phyloP scores from a whole-genome alignment of 2,888 invertebrate genomes.

The Drosophila ustulata region DNA sequence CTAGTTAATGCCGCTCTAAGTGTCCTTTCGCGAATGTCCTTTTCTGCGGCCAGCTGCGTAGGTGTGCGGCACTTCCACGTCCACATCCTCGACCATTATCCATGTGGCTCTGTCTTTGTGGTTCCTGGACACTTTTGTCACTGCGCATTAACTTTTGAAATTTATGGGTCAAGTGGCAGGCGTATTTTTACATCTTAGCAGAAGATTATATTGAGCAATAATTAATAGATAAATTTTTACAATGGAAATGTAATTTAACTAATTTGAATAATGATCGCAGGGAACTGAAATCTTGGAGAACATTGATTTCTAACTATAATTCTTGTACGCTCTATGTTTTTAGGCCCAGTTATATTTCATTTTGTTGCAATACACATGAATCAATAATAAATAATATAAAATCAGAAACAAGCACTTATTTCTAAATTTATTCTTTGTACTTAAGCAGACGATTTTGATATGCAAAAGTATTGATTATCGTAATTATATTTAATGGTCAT shows the following conservation, averaged over 20 bases:
- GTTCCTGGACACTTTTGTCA: constrained; percentile 49
- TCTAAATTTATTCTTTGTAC: no score
- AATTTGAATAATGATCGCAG: neutral
- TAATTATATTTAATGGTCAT: no score
- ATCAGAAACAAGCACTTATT: no score
- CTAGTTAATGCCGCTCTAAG: constrained; percentile 75
- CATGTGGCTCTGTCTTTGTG: constrained; percentile 30
- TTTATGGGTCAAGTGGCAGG: constrained; percentile 68
- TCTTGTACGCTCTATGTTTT: no score
- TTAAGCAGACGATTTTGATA: no score
- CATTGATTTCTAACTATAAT: no score
- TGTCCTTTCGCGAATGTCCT: constrained; percentile 58
- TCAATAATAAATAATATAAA: no score
- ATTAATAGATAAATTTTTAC: constrained; percentile 30
- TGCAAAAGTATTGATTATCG: no score
- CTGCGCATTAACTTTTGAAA: constrained; percentile 76
- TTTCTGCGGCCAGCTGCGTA: constrained; percentile 45
- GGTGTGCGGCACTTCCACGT: constrained; percentile 30
- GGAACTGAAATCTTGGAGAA: no score
- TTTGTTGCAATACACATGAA: no score
- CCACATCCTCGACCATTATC: neutral
- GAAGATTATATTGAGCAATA: constrained; percentile 29
- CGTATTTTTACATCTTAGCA: constrained; percentile 28
- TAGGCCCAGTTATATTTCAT: no score
- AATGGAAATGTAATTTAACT: neutral